Percentiles rank a stretch among this genome's conserved stretches.
Conservation (phyloP, 2,888 invertebrate genomes). For the Euclidia mi region DNA sequence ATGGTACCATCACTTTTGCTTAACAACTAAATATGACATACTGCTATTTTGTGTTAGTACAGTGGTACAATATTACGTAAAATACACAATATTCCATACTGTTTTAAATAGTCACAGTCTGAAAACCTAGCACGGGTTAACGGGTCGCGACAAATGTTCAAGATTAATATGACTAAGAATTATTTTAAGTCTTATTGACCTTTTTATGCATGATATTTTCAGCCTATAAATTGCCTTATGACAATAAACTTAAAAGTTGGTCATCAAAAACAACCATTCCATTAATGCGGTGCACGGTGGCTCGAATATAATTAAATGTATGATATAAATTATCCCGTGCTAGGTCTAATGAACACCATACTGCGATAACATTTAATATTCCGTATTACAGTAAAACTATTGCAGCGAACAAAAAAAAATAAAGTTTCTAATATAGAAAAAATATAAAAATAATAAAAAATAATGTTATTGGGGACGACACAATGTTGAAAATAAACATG, state of each 20-base stretch:
- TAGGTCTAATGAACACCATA: background rate
- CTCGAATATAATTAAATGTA: too few relatives aligned
- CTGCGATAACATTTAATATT: background rate
- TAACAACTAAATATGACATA: conserved; percentile 50
- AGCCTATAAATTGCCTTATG: background rate
- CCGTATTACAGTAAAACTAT: background rate
- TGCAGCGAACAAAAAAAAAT: conserved; percentile 14
- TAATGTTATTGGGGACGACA: conserved; percentile 31
- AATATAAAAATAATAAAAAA: conserved; percentile 4
- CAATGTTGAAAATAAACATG: conserved; percentile 50
- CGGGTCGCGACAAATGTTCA: too few relatives aligned
- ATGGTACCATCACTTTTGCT: conserved; percentile 47
- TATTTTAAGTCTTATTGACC: too few relatives aligned
- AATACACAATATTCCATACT: background rate
- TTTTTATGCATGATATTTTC: too few relatives aligned
- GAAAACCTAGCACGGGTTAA: background rate
- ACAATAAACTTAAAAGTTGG: too few relatives aligned
- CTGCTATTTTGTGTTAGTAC: conserved; percentile 44
- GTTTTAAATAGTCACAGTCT: background rate
- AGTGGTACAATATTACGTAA: conserved; percentile 2
- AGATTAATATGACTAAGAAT: too few relatives aligned
- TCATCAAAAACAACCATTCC: too few relatives aligned
- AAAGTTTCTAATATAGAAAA: conserved; percentile 7
- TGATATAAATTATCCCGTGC: background rate
- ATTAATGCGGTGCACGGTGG: too few relatives aligned